Evolutionary conservation across 2,888 invertebrate genomes (phyloP).

Genomic region (Hyposoter didymator): DNA sequence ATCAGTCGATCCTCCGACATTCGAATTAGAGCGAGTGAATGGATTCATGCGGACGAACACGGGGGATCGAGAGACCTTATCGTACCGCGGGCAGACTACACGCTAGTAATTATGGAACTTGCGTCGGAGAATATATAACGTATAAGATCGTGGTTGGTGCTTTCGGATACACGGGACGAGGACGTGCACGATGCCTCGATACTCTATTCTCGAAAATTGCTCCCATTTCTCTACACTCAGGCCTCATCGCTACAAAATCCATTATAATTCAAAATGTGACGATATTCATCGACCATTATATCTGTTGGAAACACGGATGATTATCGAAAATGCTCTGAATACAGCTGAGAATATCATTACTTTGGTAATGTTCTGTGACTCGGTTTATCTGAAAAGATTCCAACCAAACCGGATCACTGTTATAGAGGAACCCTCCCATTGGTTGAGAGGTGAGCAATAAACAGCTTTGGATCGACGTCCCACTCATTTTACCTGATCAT

Average conservation of each 20-base stretch:
- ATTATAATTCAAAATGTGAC: background rate
- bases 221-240: background rate
- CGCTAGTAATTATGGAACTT: conserved; percentile 53
- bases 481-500: conserved; percentile 6
- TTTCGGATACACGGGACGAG: conserved; percentile 22
- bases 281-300: background rate
- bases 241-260: conserved; percentile 2
- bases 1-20: conserved; percentile 32
- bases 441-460: background rate
- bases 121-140: conserved; percentile 51
- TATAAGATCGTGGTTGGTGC: conserved; percentile 23
- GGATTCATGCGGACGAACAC: conserved; percentile 37
- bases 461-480: background rate
- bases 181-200: conserved; percentile 19
- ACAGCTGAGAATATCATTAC: background rate
- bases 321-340: background rate
- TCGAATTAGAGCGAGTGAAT: conserved; percentile 48
- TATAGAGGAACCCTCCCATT: background rate
- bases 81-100: conserved; percentile 52
- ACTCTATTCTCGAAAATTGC: conserved; percentile 6
- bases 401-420: background rate
- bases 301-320: background rate
- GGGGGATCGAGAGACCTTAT: conserved; percentile 53
- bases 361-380: background rate
- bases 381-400: background rate